Percentiles rank a stretch among this genome's conserved stretches.
Evolutionary conservation across 1,140 invertebrate genomes (phyloP).

Genomic region (Medauroidea extradentata): DNA sequence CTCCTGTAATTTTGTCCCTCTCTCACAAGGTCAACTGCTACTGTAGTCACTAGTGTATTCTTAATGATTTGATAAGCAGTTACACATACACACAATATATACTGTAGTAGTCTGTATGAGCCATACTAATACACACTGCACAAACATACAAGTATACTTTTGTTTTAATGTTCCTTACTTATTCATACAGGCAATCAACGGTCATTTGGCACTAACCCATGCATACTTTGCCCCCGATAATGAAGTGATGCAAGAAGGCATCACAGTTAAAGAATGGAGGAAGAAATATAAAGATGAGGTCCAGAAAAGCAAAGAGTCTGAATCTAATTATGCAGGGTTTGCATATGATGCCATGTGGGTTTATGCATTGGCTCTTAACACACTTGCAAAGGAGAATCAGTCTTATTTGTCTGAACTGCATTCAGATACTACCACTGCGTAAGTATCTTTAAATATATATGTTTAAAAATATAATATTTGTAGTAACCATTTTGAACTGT

Average conservation of each 20-base stretch:
- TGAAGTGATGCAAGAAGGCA: conserved; percentile 60
- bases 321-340: conserved; percentile 61
- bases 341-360: conserved; percentile 83
- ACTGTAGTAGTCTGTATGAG: no score
- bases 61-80: no score
- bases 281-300: conserved; percentile 43
- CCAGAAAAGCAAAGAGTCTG: neutral
- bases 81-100: no score
- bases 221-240: conserved; percentile 59
- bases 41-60: no score
- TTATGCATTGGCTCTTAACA: conserved; percentile 68
- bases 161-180: no score
- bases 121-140: no score
- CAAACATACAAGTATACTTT: no score
- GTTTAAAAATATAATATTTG: no score
- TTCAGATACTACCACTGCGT: conserved; percentile 53
- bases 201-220: conserved; percentile 68
- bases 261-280: conserved; percentile 55
- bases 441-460: conserved; percentile 38
- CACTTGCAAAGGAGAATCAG: conserved; percentile 54
- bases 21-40: no score
- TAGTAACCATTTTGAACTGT: no score
- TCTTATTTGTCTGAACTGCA: conserved; percentile 56
- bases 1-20: no score
- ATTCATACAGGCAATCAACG: conserved; percentile 66